Percentiles rank a stretch among this genome's conserved stretches.
These are phyloP conservation scores for Bostrychus sinensis DNA, from an alignment of 2,113 vertebrate species.

Conservation along the genomic window DNA sequence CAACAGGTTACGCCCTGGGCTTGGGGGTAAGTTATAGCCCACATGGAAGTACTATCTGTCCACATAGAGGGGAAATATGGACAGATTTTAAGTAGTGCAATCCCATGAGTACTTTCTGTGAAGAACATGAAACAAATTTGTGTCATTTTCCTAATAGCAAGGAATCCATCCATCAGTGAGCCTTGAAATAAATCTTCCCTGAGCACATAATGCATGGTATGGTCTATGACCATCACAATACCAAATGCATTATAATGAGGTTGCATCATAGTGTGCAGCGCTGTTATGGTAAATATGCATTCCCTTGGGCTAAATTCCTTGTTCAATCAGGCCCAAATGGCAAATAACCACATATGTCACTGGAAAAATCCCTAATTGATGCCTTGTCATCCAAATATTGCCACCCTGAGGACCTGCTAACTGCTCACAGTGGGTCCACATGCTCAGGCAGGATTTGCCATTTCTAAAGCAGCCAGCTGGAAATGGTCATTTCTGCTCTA, in stretches of 20 bases:
- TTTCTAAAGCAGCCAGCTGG: conserved; percentile 65
- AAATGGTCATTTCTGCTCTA: conserved; percentile 64
- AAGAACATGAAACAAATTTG: too few relatives aligned
- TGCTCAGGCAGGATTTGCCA: conserved; percentile 51
- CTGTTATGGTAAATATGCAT: conserved; percentile 14
- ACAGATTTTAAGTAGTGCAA: neutral
- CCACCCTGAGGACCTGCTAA: conserved; percentile 40
- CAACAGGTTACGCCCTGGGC: conserved; percentile 92
- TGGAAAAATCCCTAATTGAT: conserved; percentile 59
- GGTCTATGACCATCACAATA: neutral
- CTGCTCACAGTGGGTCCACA: conserved; percentile 49
- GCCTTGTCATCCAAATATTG: conserved; percentile 59
- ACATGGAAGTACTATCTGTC: neutral
- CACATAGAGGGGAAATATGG: neutral
- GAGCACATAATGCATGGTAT: neutral
- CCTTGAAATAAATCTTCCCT: conserved; percentile 1
- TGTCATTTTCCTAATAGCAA: too few relatives aligned
- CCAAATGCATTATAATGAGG: conserved; percentile 14
- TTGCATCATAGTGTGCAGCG: conserved; percentile 15
- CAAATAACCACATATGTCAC: conserved; percentile 61
- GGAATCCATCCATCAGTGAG: conserved; percentile 2
- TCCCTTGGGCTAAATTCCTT: conserved; percentile 41
- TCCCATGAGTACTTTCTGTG: too few relatives aligned
- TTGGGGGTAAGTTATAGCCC: conserved; percentile 74
- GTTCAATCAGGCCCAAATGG: conserved; percentile 58